Base-by-base conservation (phyloP, 2,888 invertebrate genomes). In the Acanthosepion pharaonis region DNA sequence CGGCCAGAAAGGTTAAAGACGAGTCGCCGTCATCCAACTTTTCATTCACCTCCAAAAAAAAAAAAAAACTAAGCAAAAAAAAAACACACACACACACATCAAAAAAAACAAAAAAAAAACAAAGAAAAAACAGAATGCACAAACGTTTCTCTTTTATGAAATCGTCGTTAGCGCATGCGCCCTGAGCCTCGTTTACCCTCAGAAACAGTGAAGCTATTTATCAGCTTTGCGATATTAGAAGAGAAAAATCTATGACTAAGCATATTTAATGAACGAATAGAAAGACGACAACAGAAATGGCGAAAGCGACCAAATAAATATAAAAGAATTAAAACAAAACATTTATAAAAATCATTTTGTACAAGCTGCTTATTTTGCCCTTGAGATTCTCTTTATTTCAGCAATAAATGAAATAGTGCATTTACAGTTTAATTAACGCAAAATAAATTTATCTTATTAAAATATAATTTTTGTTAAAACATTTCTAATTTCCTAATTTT, bases 1-100 rank as follows among this genome's bases (percentile, higher is more conserved):
- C 78, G 78, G n/a, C 78, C 78, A 78, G n/a, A 78, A 78, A 78
- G 78, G 78, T 78, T n/a, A 78, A 78, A 78, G 78, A 78, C 78
- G n/a, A 78, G 78, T n/a, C n/a, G 28, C 78, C n/a, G n/a, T 78
- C 78, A n/a, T 1, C 28, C 78, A n/a, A 78, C 28, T 78, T 78
- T 78, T 8, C n/a, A n/a, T 78, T n/a, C n/a, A 78, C n/a, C 78
- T 5, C 11, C 78, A n/a, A 28, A 78, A 78, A 78, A 78, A 42
- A 64, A 20, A 20, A 64, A 11, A 55, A 55, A 1, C 1, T 1
- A 42, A 42, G 0, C 1, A 28, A 20, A 25, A 1, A 42, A 3
- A 2, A 42, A 11, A 11, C 78, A n/a, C 3, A 78, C 28, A 78
- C 0, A 0, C 33, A 33, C n/a, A n/a, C n/a, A n/a, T n/a, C n/a